phyloP scores from a whole-genome alignment of 2,113 vertebrate genomes.

The Tiliqua scincoides region DNA sequence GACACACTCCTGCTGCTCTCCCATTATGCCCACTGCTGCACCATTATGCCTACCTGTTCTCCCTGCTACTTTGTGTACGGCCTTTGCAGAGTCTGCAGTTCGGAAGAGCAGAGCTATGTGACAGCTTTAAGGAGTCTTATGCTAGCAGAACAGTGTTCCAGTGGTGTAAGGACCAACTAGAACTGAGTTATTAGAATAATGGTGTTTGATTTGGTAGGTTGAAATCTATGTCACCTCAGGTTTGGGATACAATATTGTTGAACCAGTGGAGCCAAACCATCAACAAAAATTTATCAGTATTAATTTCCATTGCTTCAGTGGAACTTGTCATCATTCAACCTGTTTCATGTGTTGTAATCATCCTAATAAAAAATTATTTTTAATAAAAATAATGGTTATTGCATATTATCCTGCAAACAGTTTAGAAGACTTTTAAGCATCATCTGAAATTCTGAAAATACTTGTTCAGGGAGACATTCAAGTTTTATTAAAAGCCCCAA shows the following conservation, averaged over 20 bases:
- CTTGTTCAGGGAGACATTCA: background rate
- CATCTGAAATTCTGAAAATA: background rate
- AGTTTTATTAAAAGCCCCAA: background rate
- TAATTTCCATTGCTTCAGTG: background rate
- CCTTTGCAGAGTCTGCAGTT: too few species aligned
- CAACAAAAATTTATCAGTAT: rapidly evolving
- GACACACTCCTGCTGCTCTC: too few species aligned
- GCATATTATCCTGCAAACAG: background rate
- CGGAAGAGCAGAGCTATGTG: too few species aligned
- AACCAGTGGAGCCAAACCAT: background rate
- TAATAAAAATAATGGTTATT: background rate
- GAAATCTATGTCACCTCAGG: background rate
- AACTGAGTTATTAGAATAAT: background rate
- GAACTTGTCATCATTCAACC: background rate
- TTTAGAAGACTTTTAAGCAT: background rate
- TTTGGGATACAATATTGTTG: background rate
- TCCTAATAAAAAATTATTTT: too few species aligned
- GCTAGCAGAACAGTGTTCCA: background rate
- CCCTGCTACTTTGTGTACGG: too few species aligned
- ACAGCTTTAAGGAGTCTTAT: too few species aligned
- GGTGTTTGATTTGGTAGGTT: background rate
- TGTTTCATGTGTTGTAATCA: too few species aligned
- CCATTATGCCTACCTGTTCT: too few species aligned
- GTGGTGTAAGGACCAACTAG: background rate
- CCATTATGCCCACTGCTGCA: too few species aligned